A percentile compares a stretch with the other conserved stretches of the same genome.
Conservation (phyloP, 2,113 vertebrate species). For the Phalacrocorax aristotelis region DNA sequence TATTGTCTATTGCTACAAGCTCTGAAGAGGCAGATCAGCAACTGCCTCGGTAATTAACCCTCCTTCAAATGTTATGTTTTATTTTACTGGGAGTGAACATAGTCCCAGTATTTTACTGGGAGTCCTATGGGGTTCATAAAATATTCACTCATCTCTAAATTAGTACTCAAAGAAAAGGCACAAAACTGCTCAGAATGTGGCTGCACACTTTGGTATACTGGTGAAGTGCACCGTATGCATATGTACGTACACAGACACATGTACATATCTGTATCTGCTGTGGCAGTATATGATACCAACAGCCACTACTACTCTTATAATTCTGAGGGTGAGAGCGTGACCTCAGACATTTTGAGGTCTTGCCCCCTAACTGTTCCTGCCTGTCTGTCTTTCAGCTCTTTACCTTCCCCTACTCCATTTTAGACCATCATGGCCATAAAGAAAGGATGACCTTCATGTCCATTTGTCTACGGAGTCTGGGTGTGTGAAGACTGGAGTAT, state of each 20-base stretch:
- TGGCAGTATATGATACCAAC: background rate
- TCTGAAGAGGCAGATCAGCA: background rate
- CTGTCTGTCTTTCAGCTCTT: background rate
- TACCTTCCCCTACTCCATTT: background rate
- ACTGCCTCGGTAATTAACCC: background rate
- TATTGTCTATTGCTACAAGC: background rate
- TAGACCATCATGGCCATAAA: background rate
- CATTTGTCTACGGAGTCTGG: background rate
- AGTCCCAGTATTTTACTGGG: background rate
- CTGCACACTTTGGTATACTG: background rate
- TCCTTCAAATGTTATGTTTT: background rate
- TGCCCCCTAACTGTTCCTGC: background rate
- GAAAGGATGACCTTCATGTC: background rate
- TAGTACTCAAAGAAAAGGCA: background rate
- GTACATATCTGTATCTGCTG: background rate
- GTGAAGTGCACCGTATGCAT: background rate
- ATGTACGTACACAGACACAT: fast-evolving
- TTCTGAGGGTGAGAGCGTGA: background rate
- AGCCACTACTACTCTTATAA: background rate
- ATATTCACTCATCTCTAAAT: background rate
- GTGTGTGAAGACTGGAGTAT: background rate
- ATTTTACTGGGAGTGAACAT: background rate
- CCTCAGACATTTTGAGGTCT: background rate
- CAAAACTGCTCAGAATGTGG: background rate
- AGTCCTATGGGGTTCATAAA: background rate